Conservation (phyloP, 2,797 vertebrate species). For the Perodicticus potto region DNA sequence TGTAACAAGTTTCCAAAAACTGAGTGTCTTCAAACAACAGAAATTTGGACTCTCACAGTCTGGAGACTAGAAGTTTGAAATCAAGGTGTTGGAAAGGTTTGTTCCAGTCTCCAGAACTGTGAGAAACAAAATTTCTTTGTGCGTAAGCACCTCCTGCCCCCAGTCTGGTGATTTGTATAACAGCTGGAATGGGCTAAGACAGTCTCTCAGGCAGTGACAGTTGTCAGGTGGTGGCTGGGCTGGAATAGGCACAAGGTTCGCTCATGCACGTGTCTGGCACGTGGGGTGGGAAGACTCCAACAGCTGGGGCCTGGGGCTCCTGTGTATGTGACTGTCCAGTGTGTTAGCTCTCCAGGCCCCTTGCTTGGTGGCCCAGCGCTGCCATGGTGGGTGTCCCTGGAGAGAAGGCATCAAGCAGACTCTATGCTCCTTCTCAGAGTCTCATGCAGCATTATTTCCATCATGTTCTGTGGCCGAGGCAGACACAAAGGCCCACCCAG, state of each 20-base stretch:
- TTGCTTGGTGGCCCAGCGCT: background rate
- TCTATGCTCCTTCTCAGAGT: background rate
- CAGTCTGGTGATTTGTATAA: background rate
- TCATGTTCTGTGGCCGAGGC: background rate
- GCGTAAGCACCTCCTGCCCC: background rate
- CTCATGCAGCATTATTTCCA: rapidly evolving
- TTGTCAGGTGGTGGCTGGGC: background rate
- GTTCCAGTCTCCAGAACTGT: background rate
- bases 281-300: background rate
- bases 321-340: background rate
- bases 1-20: background rate
- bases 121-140: background rate
- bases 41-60: background rate
- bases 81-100: background rate
- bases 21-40: background rate
- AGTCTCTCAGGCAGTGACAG: background rate
- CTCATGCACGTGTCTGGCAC: background rate
- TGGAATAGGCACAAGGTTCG: background rate
- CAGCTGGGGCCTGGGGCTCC: background rate
- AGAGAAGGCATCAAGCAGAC: background rate
- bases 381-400: background rate
- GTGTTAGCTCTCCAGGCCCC: background rate
- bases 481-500: background rate
- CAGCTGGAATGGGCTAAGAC: background rate
- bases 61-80: background rate